Evolutionary conservation across 2,888 invertebrate genomes (phyloP), one percentile per base, ranked within the genome.

Genomic region (Halocaridina rubra): DNA sequence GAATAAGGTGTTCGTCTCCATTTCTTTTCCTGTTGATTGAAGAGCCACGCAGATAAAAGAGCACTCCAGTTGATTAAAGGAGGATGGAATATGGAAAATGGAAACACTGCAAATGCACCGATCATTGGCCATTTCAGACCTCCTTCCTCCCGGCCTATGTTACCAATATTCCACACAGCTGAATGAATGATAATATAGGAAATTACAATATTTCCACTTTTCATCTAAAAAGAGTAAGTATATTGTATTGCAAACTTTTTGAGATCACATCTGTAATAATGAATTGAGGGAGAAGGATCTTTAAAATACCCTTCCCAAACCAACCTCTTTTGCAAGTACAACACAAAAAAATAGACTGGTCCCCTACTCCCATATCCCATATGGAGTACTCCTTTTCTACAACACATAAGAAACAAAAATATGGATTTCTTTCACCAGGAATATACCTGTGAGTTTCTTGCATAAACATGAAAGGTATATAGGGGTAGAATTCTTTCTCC

Each of bases 101-200:
- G 93, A 0, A 94, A 90, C 0, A 95, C 94, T 90, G 95, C 94
- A 89, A 95, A 94, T 0, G 97, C 94, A 0, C 94, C 94, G 0
- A 94, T 77, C 0, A 97, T 90, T 0, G 96, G 93, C 90, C 94
- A 93, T 92, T 94, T 94, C 39, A 96, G 92, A 0, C 93, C 91
- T 0, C 97, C 97, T 89, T 93, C 92, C 90, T 97, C 95, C 1
- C 95, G 93, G 0, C 98, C 98, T 88, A 98, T 95, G 90, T 98
- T 98, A 30, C 97, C 97, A 8, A 97, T 96, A 0, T 94, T 92
- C 95, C 97, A 96, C 0, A 97, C 95, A 89, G 97, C 98, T 97
- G 90, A 24, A 91, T 90, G 88, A 89, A 89, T 76, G 1, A 39
- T 61, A 33, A 8, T n/a, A 46, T 10, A 16, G 22, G 10, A 46